Evolutionary conservation across 2,797 vertebrate genomes (phyloP), one percentile per base, ranked within the genome.

Genomic region (Sparus aurata): DNA sequence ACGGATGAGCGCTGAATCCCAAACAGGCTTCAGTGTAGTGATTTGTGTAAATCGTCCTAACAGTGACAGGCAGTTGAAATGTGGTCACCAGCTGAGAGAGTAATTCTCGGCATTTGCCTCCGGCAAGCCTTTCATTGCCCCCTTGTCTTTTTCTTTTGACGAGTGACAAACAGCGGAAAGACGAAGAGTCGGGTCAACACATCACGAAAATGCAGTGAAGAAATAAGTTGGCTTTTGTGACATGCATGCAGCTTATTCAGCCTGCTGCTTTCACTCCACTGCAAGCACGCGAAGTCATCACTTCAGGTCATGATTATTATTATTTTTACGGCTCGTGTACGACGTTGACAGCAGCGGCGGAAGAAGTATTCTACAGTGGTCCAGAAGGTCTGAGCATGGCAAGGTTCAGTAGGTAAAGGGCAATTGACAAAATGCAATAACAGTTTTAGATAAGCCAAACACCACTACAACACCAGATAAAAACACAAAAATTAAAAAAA

Each of bases 31-130:
- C 59, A 57, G 52, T 23, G 18, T 46, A n/a, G 23, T 70, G 5
- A 30, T 70, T 67, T 70, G 38, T 54, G 50, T 66, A 66, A 70
- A 66, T 61, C 16, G 38, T 46, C 52, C 17, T 8, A 12, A 55
- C 57, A 46, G 2, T 73, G 50, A 12, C 61, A 60, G 74, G 13
- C 34, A 20, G 49, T 23, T 59, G 53, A 68, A 69, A 4, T 38
- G 64, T n/a, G 46, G 60, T 15, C 57, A 46, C 63, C 53, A 41
- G 34, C 53, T 18, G 34, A 30, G 54, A 53, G 65, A 15, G 30
- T 50, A 52, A 79, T 64, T 75, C 54, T 77, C 17, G 12, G 46
- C 49, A 23, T 47, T 62, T 53, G 64, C 59, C 34, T 72, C 23
- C 38, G n/a, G 68, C 41, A 47, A 54, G 17, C 12, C 70, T 64